phyloP scores from a whole-genome alignment of 2,113 vertebrate genomes.

The Microcebus tavaratra region DNA sequence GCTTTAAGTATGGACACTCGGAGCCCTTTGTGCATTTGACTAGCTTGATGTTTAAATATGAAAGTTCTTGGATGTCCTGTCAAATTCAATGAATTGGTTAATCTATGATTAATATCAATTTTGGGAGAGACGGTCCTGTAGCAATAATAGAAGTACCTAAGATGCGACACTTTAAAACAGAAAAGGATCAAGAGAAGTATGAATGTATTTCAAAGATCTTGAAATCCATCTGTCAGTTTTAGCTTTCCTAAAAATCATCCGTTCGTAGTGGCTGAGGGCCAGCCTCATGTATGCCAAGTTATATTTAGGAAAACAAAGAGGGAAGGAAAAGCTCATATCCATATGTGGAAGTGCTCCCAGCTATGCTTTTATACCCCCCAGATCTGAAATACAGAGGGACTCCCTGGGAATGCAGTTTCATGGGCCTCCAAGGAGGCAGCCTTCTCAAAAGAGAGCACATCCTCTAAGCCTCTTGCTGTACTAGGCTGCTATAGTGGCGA shows the following conservation, averaged over 20 bases:
- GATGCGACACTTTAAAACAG: not conserved
- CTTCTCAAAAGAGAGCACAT: not conserved
- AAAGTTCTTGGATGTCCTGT: not conserved
- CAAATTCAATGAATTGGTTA: not conserved
- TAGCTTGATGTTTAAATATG: conserved; percentile 36
- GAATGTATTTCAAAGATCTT: not conserved
- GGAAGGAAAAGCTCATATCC: not conserved
- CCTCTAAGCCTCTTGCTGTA: not conserved
- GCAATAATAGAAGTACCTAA: not conserved
- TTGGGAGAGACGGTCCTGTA: not conserved
- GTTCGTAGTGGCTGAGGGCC: not conserved
- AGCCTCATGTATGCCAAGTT: not conserved
- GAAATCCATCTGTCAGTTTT: not conserved
- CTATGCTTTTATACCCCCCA: not conserved
- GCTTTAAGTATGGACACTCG: not conserved
- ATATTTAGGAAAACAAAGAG: not conserved
- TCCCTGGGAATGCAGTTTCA: not conserved
- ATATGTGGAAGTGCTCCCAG: not conserved
- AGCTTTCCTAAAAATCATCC: not conserved
- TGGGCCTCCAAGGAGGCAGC: no score
- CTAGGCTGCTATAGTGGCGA: not conserved
- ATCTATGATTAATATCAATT: not conserved
- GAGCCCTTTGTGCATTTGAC: not conserved
- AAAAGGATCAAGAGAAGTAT: not conserved
- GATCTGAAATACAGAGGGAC: not conserved